Evolutionary conservation across 2,113 vertebrate genomes (phyloP).

Genomic region (Orthonyx spaldingii): DNA sequence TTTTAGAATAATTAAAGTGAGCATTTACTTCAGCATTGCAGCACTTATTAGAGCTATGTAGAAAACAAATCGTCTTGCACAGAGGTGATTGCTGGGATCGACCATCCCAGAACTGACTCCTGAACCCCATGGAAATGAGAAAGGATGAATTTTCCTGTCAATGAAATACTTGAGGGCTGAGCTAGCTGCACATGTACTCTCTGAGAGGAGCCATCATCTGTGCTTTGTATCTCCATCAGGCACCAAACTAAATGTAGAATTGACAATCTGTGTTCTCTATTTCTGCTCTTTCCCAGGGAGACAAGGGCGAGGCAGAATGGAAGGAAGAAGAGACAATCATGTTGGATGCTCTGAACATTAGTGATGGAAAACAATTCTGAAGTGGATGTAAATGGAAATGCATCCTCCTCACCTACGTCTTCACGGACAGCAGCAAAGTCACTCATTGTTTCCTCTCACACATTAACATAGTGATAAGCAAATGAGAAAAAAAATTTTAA

Average conservation of each 20-base stretch:
- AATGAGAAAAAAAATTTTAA: neutral
- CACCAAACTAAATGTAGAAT: neutral
- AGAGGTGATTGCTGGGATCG: neutral
- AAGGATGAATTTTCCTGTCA: neutral
- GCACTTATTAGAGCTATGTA: neutral
- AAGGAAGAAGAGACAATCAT: neutral
- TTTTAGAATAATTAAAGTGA: constrained; percentile 30
- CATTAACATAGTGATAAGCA: neutral
- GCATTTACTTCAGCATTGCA: neutral
- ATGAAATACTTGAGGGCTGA: neutral
- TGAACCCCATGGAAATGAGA: neutral
- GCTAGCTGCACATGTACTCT: neutral
- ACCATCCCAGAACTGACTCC: neutral
- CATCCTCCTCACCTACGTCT: neutral
- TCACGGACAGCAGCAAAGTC: neutral
- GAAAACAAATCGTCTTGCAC: neutral
- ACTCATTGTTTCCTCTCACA: neutral
- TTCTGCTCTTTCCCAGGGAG: neutral
- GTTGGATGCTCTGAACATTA: neutral
- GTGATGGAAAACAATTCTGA: neutral
- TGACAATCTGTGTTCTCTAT: neutral
- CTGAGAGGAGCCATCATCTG: neutral
- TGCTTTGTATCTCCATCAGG: neutral
- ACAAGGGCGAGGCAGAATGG: neutral
- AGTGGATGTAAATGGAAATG: neutral